These are phyloP conservation scores for Apamea crenata DNA, from an alignment of 2,888 invertebrate species.

Conservation along the genomic window DNA sequence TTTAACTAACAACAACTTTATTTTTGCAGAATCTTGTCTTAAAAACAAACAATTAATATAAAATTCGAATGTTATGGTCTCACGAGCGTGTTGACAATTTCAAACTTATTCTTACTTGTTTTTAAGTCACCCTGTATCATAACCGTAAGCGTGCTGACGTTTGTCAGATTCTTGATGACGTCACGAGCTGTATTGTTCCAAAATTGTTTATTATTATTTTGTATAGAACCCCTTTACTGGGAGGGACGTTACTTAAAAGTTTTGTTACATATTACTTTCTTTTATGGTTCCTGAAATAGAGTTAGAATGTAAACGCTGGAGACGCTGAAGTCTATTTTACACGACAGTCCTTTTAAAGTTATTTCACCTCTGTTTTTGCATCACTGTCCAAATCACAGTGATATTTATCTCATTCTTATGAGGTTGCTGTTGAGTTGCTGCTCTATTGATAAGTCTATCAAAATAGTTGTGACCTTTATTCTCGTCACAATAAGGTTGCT, in stretches of 20 bases:
- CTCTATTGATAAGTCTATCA: too few species aligned
- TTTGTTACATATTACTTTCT: slow-evolving; percentile 17
- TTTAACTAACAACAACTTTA: not conserved
- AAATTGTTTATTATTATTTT: slow-evolving; percentile 49
- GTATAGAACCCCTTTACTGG: slow-evolving; percentile 17
- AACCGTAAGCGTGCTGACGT: slow-evolving; percentile 46
- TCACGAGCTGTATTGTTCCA: slow-evolving; percentile 66
- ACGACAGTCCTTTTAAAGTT: too few species aligned
- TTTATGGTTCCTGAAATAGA: slow-evolving; percentile 35
- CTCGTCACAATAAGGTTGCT: too few species aligned
- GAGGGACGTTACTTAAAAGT: slow-evolving; percentile 23
- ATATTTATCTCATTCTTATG: too few species aligned
- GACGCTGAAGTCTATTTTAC: not conserved
- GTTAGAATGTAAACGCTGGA: not conserved
- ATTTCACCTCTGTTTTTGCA: too few species aligned
- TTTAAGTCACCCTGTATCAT: slow-evolving; percentile 43
- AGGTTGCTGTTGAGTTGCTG: too few species aligned
- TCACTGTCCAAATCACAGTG: too few species aligned
- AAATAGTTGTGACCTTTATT: too few species aligned
- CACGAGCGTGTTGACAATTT: not conserved
- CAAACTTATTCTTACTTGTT: not conserved
- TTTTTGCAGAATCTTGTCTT: too few species aligned
- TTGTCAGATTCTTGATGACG: slow-evolving; percentile 57
- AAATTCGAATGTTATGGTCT: not conserved
- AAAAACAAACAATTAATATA: not conserved